phyloP scores from a whole-genome alignment of 1,140 invertebrate genomes.

The Trichogramma pretiosum region DNA sequence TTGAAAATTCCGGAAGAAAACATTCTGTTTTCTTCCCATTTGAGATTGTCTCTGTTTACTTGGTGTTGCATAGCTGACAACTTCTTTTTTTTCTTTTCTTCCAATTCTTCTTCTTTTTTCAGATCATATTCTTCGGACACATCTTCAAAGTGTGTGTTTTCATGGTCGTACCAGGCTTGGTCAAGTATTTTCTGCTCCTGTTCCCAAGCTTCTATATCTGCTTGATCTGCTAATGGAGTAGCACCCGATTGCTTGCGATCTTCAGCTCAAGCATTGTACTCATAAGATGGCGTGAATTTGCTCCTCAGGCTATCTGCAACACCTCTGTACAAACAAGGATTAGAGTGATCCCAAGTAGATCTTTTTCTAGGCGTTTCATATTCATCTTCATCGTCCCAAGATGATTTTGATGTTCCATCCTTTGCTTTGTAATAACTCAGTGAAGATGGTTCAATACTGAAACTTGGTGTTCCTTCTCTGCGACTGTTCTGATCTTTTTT shows the following conservation, averaged over 20 bases:
- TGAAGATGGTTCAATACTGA: constrained; percentile 61
- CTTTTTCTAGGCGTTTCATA: constrained; percentile 57
- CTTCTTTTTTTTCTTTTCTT: constrained; percentile 81
- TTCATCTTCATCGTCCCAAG: constrained; percentile 86
- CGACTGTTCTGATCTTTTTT: constrained; percentile 23
- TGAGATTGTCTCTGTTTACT: constrained; percentile 93
- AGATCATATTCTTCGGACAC: constrained; percentile 84
- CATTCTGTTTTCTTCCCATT: constrained; percentile 99
- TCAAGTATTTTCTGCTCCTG: constrained; percentile 89
- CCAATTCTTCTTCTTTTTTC: constrained; percentile 85
- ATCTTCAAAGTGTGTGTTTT: constrained; percentile 84
- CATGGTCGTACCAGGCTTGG: constrained; percentile 95
- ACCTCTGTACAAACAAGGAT: constrained; percentile 55
- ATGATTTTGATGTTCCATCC: constrained; percentile 64
- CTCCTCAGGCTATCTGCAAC: constrained; percentile 46
- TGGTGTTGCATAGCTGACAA: constrained; percentile 91
- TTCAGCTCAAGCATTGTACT: constrained; percentile 70
- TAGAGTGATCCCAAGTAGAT: constrained; percentile 89
- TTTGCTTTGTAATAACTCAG: constrained; percentile 52
- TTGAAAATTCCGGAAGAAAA: constrained; percentile 91
- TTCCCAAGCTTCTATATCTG: constrained; percentile 80
- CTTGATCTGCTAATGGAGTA: constrained; percentile 56
- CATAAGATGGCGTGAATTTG: constrained; percentile 81
- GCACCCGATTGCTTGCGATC: constrained; percentile 55
- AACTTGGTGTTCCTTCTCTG: constrained; percentile 22